A percentile compares a stretch with the other conserved stretches of the same genome.
Conservation (phyloP, 2,797 vertebrate species). For the Delichon dasypus region DNA sequence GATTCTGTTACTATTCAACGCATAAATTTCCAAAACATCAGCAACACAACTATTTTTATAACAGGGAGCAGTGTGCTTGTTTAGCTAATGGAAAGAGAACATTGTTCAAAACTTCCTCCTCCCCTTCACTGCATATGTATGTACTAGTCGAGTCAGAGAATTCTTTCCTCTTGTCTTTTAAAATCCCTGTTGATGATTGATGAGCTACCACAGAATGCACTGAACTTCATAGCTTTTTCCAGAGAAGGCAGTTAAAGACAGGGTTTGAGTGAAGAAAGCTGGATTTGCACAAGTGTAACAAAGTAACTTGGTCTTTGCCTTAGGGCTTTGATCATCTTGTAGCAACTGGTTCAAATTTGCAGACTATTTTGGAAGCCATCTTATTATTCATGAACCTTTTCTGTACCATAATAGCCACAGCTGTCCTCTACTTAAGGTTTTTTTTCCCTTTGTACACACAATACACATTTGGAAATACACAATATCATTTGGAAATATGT, state of each 20-base stretch:
- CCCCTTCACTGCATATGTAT: background rate
- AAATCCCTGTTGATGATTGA: background rate
- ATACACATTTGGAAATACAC: too few relatives aligned
- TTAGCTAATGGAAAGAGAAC: background rate
- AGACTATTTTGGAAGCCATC: background rate
- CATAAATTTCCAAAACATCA: background rate
- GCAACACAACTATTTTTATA: background rate
- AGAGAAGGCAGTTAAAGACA: background rate
- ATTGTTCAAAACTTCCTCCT: background rate
- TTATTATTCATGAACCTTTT: background rate
- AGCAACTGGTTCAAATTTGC: constrained; percentile 16
- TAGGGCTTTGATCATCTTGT: background rate
- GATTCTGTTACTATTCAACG: background rate
- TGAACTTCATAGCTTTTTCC: background rate
- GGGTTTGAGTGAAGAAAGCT: background rate
- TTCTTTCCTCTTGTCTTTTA: background rate
- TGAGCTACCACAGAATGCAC: background rate
- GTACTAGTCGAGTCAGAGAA: background rate
- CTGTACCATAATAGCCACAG: background rate
- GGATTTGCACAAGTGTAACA: background rate
- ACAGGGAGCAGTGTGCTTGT: background rate
- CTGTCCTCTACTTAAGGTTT: background rate
- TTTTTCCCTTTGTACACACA: background rate
- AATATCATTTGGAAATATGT: background rate
- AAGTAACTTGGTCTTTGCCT: background rate